Conservation (phyloP, 2,888 invertebrate genomes). For the Brenthis hecate region DNA sequence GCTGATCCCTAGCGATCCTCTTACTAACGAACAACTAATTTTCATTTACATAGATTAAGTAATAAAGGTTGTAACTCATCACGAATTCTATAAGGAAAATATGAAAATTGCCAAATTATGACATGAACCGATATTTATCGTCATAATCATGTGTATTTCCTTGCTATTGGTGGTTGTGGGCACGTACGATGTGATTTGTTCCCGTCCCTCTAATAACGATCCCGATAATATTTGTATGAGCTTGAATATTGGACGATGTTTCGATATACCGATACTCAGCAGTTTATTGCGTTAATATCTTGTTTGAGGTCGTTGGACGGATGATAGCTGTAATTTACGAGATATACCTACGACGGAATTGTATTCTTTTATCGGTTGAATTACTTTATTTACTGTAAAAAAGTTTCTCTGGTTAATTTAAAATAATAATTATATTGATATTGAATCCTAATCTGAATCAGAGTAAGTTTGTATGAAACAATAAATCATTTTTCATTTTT, state of each 20-base stretch:
- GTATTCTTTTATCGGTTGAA: not conserved
- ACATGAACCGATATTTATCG: constrained; percentile 37
- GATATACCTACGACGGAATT: not conserved
- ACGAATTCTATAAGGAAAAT: not conserved
- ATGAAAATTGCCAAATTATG: constrained; percentile 24
- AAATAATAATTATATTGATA: no score
- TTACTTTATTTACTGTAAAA: not conserved
- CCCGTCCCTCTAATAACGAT: constrained; percentile 58
- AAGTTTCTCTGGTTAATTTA: not conserved
- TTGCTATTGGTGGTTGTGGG: constrained; percentile 53
- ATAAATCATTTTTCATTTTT: no score
- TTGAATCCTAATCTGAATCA: no score
- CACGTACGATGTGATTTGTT: constrained; percentile 60
- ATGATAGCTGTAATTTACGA: constrained; percentile 36
- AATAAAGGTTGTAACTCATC: not conserved
- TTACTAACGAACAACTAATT: no score
- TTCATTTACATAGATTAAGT: no score
- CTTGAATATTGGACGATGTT: constrained; percentile 60
- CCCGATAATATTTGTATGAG: constrained; percentile 58
- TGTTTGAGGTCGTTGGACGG: constrained; percentile 45
- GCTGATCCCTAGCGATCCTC: no score
- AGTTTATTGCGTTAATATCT: constrained; percentile 48
- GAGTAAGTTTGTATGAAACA: no score
- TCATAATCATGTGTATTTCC: constrained; percentile 49
- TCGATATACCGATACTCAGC: constrained; percentile 44